Conservation (phyloP, 2,888 invertebrate species). For the Glaucopsyche alexis region DNA sequence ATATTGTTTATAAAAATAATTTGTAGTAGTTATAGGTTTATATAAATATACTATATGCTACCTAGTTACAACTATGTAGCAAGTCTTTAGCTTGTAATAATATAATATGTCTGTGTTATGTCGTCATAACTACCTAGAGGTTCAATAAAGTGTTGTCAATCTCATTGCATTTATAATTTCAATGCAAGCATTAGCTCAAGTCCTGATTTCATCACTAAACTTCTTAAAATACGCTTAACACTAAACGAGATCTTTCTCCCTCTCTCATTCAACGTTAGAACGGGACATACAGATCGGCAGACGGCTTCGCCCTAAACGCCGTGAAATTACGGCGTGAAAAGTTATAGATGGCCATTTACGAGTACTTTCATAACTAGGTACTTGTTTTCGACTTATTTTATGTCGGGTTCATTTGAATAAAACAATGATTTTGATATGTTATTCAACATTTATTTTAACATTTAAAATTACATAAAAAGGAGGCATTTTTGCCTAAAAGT, state of each 20-base stretch:
- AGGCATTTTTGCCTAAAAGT: constrained; percentile 74
- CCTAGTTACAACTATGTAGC: too few relatives aligned
- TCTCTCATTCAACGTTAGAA: too few relatives aligned
- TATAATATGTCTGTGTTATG: not conserved
- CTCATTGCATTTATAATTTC: not conserved
- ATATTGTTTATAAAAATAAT: too few relatives aligned
- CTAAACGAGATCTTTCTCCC: too few relatives aligned
- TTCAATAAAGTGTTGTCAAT: not conserved
- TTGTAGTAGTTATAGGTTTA: not conserved
- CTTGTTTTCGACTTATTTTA: not conserved
- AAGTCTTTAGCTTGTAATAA: not conserved
- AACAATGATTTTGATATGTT: constrained; percentile 67
- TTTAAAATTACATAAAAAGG: constrained; percentile 79
- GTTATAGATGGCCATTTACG: too few relatives aligned
- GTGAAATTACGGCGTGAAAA: too few relatives aligned
- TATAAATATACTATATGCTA: not conserved
- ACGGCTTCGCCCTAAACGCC: too few relatives aligned
- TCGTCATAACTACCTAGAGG: not conserved
- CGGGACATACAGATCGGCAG: too few relatives aligned
- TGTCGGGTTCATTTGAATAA: constrained; percentile 46
- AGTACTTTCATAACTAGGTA: not conserved
- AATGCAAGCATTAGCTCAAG: not conserved
- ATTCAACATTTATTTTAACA: constrained; percentile 78
- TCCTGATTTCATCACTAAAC: too few relatives aligned
- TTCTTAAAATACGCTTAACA: too few relatives aligned